Percentiles rank a stretch among this genome's conserved stretches.
These are phyloP conservation scores for Poecilia wingei DNA, from an alignment of 2,797 vertebrate genomes.

Conservation along the genomic window DNA sequence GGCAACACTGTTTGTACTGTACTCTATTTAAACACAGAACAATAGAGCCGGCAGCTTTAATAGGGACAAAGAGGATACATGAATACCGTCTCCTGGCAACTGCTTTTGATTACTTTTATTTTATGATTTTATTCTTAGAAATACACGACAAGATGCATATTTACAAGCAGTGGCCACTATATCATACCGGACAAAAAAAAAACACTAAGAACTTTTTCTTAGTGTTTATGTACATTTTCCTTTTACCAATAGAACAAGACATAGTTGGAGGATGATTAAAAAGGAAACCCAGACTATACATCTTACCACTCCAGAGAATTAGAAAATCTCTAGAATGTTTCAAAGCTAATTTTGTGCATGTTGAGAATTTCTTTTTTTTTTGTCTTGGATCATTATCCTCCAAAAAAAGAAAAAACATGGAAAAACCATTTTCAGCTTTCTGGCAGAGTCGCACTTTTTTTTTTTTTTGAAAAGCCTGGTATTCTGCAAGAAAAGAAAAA, in stretches of 20 bases:
- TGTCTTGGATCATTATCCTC: background rate
- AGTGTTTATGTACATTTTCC: background rate
- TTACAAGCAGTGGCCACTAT: too few species aligned
- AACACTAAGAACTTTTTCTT: too few species aligned
- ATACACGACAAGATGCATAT: background rate
- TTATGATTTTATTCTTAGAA: background rate
- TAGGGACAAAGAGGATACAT: background rate
- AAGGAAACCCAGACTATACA: background rate
- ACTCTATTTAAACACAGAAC: background rate
- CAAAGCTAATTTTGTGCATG: background rate
- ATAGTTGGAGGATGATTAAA: background rate
- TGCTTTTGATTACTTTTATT: background rate
- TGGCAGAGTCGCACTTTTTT: background rate
- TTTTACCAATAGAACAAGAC: background rate
- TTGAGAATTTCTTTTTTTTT: background rate
- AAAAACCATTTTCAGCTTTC: background rate
- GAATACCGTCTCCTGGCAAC: slow-evolving; percentile 12
- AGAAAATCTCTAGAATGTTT: background rate
- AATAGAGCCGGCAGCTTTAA: background rate
- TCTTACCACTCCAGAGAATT: too few species aligned
- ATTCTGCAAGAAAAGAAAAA: background rate
- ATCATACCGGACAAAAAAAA: background rate
- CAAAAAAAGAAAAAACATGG: background rate
- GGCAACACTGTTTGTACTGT: background rate
- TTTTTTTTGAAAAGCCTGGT: background rate